These are phyloP conservation scores for Phrynocephalus vlangalii DNA, from an alignment of 2,797 vertebrate genomes.

Conservation along the genomic window DNA sequence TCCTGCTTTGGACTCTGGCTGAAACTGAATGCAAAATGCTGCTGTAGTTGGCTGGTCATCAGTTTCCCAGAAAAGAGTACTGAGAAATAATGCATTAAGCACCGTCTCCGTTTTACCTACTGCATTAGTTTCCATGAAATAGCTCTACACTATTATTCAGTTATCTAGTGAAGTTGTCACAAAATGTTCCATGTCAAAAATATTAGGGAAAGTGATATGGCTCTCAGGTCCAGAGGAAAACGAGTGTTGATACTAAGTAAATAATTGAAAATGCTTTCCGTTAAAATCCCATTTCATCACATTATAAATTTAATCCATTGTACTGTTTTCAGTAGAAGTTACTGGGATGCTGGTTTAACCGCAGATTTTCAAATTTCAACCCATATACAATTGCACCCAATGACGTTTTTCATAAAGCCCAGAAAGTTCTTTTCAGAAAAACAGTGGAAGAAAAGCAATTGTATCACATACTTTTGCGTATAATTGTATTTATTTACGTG, in stretches of 20 bases:
- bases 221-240: background rate
- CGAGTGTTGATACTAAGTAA: background rate
- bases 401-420: background rate
- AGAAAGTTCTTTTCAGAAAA: background rate
- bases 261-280: background rate
- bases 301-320: background rate
- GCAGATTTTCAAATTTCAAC: background rate
- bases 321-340: slow-evolving; percentile 12
- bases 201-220: slow-evolving; percentile 6
- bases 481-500: background rate
- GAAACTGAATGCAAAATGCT: background rate
- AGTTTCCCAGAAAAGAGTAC: slow-evolving; percentile 37
- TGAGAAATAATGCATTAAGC: slow-evolving; percentile 29
- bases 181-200: background rate
- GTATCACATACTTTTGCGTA: background rate
- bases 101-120: background rate
- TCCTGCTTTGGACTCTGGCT: slow-evolving; percentile 33
- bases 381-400: background rate
- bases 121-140: slow-evolving; percentile 13
- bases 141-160: slow-evolving; percentile 30
- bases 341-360: background rate
- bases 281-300: slow-evolving; percentile 2
- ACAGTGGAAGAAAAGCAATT: background rate
- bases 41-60: background rate
- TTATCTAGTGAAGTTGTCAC: background rate